Conservation (phyloP, 2,888 invertebrate genomes). For the Endomychus coccineus region DNA sequence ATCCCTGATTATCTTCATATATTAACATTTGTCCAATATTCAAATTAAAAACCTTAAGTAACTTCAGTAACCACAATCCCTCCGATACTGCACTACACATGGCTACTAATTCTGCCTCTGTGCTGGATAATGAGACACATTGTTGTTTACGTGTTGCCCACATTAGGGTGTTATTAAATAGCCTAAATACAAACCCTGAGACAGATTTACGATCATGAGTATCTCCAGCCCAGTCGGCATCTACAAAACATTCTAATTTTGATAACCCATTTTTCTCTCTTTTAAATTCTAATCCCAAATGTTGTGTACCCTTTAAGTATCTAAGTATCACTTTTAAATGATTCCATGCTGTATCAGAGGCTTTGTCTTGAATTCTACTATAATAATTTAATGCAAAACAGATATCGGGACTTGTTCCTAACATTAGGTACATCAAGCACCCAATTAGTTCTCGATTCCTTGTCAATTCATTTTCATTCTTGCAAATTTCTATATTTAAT, state of each 20-base stretch:
- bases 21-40: constrained; percentile 1
- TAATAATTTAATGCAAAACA: constrained; percentile 16
- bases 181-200: constrained; percentile 24
- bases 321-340: constrained; percentile 19
- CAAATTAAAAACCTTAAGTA: constrained; percentile 23
- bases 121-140: constrained; percentile 29
- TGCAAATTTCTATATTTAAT: constrained; percentile 5
- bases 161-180: constrained; percentile 19
- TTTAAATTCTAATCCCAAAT: constrained; percentile 12
- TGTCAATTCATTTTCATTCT: constrained; percentile 3
- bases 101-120: constrained; percentile 34
- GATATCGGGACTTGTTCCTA: constrained; percentile 15
- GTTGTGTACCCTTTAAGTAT: constrained; percentile 19
- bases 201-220: constrained; percentile 26
- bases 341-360: constrained; percentile 14
- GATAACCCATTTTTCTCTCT: constrained; percentile 4
- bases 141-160: constrained; percentile 33
- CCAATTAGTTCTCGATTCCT: constrained; percentile 18
- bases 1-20: constrained; percentile 17
- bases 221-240: constrained; percentile 31
- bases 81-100: constrained; percentile 26
- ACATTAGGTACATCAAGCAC: constrained; percentile 19
- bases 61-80: constrained; percentile 25
- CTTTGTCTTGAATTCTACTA: constrained; percentile 18
- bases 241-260: constrained; percentile 23